These are phyloP conservation scores for Aix galericulata DNA, from an alignment of 2,113 vertebrate species.

Conservation along the genomic window DNA sequence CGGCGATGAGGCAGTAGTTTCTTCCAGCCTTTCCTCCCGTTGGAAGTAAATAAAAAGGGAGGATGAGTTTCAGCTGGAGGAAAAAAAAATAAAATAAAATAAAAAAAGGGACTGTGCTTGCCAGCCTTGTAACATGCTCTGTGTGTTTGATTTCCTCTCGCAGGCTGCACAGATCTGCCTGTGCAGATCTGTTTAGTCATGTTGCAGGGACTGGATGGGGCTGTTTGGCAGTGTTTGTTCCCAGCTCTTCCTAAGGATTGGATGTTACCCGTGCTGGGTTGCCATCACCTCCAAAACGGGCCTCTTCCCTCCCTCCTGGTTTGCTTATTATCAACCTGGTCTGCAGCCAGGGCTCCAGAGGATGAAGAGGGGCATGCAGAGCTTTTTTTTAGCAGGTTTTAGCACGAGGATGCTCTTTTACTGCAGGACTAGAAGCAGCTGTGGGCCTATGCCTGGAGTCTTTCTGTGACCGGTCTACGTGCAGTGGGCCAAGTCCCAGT, in stretches of 20 bases:
- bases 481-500: not conserved
- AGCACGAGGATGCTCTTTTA: not conserved
- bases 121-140: not conserved
- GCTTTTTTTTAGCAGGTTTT: not conserved
- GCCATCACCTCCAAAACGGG: fast-evolving
- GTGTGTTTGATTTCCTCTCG: not conserved
- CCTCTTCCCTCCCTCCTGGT: not conserved
- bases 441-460: fast-evolving
- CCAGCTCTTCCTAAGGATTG: not conserved
- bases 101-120: not conserved
- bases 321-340: not conserved
- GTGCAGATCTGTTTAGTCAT: constrained; percentile 32
- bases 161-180: not conserved
- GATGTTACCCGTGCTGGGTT: not conserved
- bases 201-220: not conserved
- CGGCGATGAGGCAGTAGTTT: not conserved
- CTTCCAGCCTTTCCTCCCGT: not conserved
- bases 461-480: not conserved
- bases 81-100: too few species aligned
- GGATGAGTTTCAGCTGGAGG: not conserved
- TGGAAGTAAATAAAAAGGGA: not conserved
- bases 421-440: not conserved
- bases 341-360: not conserved
- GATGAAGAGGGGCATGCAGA: not conserved
- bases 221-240: not conserved